These are phyloP conservation scores for Egretta garzetta DNA, from an alignment of 2,113 vertebrate genomes.

Conservation along the genomic window DNA sequence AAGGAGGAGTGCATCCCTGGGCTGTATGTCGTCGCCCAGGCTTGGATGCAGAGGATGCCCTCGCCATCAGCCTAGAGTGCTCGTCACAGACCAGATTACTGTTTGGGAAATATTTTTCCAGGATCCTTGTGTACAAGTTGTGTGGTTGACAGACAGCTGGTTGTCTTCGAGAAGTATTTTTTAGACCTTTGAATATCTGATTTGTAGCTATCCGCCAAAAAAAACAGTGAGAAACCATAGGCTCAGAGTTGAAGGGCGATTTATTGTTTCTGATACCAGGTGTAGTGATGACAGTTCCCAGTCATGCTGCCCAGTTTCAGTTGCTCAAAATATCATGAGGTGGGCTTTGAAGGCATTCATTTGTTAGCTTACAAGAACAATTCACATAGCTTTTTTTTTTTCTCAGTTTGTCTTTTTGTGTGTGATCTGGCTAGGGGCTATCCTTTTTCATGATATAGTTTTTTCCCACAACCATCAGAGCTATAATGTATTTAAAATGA, in stretches of 20 bases:
- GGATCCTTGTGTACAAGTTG: background rate
- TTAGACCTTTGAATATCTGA: background rate
- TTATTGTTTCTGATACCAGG: background rate
- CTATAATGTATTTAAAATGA: background rate
- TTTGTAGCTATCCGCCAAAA: background rate
- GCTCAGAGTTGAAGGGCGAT: background rate
- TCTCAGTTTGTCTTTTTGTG: background rate
- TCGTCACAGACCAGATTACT: background rate
- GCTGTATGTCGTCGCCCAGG: accelerated
- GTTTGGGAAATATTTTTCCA: background rate
- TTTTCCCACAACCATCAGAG: background rate
- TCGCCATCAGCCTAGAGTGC: background rate
- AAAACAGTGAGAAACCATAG: background rate
- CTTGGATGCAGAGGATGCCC: background rate
- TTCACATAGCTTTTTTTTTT: background rate
- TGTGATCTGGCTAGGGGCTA: background rate
- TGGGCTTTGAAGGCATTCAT: background rate
- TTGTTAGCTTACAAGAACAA: background rate
- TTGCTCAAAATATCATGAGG: background rate
- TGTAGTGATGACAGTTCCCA: background rate
- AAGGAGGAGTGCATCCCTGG: background rate
- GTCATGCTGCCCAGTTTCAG: background rate
- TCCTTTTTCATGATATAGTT: background rate
- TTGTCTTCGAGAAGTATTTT: background rate
- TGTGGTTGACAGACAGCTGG: background rate